These are phyloP conservation scores for Zaprionus taronus DNA, from an alignment of 1,140 invertebrate species.

Conservation along the genomic window DNA sequence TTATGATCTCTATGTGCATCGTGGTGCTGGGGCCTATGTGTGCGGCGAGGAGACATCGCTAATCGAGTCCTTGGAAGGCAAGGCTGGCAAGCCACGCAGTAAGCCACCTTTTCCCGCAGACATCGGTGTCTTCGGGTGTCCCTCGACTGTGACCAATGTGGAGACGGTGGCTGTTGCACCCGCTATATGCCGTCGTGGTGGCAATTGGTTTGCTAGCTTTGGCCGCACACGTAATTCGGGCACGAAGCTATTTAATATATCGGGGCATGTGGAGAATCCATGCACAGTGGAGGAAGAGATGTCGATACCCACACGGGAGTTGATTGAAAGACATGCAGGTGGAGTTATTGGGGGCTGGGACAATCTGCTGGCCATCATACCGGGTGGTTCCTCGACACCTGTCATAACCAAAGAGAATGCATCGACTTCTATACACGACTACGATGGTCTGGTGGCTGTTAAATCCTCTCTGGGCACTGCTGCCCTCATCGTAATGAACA, in stretches of 20 bases:
- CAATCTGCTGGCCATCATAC: conserved; percentile 70
- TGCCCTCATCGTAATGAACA: conserved; percentile 72
- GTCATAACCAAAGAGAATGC: conserved; percentile 58
- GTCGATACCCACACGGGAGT: conserved; percentile 67
- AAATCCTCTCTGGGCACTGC: conserved; percentile 72
- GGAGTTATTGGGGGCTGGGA: conserved; percentile 75
- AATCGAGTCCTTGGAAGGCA: conserved; percentile 92
- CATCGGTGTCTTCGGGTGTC: conserved; percentile 91
- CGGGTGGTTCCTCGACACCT: conserved; percentile 71
- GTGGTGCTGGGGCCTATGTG: conserved; percentile 92
- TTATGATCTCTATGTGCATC: conserved; percentile 91
- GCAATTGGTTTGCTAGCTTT: conserved; percentile 90
- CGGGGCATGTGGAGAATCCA: conserved; percentile 91
- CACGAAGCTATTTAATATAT: conserved; percentile 92
- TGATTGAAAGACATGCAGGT: conserved; percentile 73
- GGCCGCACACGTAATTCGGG: conserved; percentile 90
- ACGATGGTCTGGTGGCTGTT: conserved; percentile 63
- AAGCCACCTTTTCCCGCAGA: conserved; percentile 93
- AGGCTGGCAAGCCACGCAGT: conserved; percentile 88
- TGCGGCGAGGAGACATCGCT: conserved; percentile 93
- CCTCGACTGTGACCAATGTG: conserved; percentile 94
- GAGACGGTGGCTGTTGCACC: conserved; percentile 87
- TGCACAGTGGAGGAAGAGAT: conserved; percentile 89
- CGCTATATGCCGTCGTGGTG: conserved; percentile 90
- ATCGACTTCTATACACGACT: conserved; percentile 59